Percentiles rank a stretch among this genome's conserved stretches.
Conservation (phyloP, 2,113 vertebrate genomes). For the Callospermophilus lateralis region DNA sequence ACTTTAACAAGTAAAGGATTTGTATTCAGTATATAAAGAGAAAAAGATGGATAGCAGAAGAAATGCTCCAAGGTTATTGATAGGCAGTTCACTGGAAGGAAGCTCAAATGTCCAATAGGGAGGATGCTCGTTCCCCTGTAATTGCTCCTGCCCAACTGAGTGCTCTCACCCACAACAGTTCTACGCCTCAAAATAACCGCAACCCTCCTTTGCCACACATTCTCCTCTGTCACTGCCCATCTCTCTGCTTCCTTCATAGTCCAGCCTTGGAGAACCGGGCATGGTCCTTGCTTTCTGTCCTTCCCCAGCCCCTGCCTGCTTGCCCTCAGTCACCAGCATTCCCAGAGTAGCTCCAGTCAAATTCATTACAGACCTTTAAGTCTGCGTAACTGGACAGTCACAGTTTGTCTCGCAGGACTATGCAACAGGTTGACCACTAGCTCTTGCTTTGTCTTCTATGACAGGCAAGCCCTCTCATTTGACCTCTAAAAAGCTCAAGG, state of each 20-base stretch:
- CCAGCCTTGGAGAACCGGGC: not conserved
- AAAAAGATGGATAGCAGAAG: not conserved
- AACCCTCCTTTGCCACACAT: rapidly evolving
- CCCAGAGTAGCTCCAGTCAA: rapidly evolving
- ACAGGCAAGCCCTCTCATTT: rapidly evolving
- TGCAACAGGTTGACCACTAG: not conserved
- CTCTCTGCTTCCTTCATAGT: not conserved
- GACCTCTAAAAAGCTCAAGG: not conserved
- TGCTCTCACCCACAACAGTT: rapidly evolving
- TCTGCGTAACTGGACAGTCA: not conserved
- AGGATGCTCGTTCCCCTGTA: not conserved
- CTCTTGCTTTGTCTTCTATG: not conserved
- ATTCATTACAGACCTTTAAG: too few species aligned
- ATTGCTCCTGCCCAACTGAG: not conserved
- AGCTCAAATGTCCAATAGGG: not conserved
- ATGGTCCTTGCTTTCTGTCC: not conserved
- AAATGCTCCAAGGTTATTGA: not conserved
- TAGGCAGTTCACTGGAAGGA: not conserved
- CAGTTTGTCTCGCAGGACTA: rapidly evolving
- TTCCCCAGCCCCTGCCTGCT: too few species aligned
- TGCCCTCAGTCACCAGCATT: rapidly evolving
- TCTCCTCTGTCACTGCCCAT: not conserved
- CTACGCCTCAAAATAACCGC: too few species aligned
- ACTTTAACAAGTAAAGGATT: not conserved
- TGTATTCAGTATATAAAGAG: not conserved